Base-by-base conservation (phyloP, 2,113 vertebrate species). In the Hippocampus barbouri region DNA sequence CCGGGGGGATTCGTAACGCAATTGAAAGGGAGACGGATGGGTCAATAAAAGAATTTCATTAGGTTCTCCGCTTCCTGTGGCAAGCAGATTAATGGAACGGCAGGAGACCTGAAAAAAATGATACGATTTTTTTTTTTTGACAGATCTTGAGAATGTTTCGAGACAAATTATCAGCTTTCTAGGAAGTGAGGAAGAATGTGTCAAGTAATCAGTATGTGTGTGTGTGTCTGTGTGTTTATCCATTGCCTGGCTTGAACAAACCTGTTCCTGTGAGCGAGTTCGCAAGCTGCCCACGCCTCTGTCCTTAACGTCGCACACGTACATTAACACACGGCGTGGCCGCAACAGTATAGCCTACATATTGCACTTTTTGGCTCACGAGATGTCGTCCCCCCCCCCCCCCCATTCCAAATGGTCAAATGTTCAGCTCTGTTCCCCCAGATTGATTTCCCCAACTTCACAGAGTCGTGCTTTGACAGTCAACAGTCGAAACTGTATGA, bases 231-330 rank as follows among this genome's bases (percentile, higher is more conserved):
- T 65, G 43, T 43, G 81, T 81, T 77, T 76, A 57, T 76, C 83
- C 69, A 70, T 54, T 67, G 65, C 67, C 54, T 72, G 47, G 73
- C 80, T 83, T 75, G 63, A 79, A 69, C 84, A 88, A 89, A 89
- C 86, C 83, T 84, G 88, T 90, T 90, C 85, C 81, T 86, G 79
- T 80, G 76, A 87, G 75, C 66, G 30, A 66, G 73, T 75, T 74
- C 60, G 75, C 16, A 47, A 70, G 69, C 76, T 79, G 78, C 78
- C 80, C 61, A 83, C 70, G 49, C 69, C 64, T 66, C 38, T 8
- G 51, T 74, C 61, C 67, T 73, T 41, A 66, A 73, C 51, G 40
- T 0, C 30, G 57, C 54, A 83, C 64, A 71, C 70, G 66, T 27
- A 21, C 23, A 54, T 34, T 66, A 49, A 71, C 43, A 45, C 40